Conservation (phyloP, 2,797 vertebrate species). For the Lacerta viridis region DNA sequence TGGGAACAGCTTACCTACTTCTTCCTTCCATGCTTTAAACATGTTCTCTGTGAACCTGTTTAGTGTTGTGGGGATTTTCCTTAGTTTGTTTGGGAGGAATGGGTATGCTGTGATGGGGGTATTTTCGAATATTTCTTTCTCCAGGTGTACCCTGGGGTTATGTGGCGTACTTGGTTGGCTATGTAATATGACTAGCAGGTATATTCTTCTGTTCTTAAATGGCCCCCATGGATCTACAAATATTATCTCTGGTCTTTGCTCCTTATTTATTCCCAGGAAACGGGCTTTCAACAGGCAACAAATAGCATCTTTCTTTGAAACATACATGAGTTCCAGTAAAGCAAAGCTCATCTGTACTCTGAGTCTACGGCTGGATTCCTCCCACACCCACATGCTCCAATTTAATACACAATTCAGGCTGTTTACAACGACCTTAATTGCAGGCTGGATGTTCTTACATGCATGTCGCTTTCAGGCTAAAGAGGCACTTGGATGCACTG, state of each 20-base stretch:
- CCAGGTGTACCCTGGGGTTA: too few species aligned
- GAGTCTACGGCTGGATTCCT: neutral
- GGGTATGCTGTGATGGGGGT: too few species aligned
- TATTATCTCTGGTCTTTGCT: neutral
- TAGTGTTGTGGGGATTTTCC: too few species aligned
- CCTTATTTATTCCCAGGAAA: neutral
- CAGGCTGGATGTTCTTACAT: neutral
- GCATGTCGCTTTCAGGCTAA: neutral
- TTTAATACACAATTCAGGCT: neutral
- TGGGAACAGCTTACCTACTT: too few species aligned
- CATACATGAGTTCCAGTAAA: conserved; percentile 3
- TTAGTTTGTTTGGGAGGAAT: too few species aligned
- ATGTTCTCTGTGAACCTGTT: too few species aligned
- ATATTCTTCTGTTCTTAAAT: too few species aligned
- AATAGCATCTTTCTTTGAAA: conserved; percentile 8
- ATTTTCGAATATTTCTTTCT: too few species aligned
- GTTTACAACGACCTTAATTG: conserved; percentile 15
- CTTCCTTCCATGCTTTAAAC: too few species aligned
- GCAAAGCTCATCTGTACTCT: neutral
- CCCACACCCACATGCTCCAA: neutral
- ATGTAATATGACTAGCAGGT: too few species aligned
- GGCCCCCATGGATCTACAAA: neutral
- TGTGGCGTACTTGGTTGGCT: too few species aligned
- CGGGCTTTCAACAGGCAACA: neutral
- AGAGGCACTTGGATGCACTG: neutral